Evolutionary conservation across 2,113 vertebrate genomes (phyloP), one percentile per base, ranked within the genome.

Genomic region (Salvelinus sp.): DNA sequence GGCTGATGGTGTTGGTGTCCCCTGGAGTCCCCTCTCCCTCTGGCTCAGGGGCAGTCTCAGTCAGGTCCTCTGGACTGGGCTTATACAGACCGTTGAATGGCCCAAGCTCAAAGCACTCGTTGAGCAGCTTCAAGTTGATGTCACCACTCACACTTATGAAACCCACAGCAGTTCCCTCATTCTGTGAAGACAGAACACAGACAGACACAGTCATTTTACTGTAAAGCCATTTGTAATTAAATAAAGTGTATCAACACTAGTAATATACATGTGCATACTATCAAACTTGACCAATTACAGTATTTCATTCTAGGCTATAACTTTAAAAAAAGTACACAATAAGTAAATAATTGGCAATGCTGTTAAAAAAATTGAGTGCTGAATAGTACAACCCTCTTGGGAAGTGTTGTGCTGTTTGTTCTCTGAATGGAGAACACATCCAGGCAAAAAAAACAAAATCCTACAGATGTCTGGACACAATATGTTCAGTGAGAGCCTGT

Each of bases 81-180:
- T 88, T 87, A 63, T 88, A 92, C 78, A 98, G 91, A 44, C 93
- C 93, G 0, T 94, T 87, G 80, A 96, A 96, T 38, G 91, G 92
- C 0, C 86, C 83, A 9, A 98, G 79, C 27, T 98, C 91, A 83
- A 96, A 98, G 83, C 88, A 92, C 1, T 91, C 72, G 6, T 92
- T 90, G n/a, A 97, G 85, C 63, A 90, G 72, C 16, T 91, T 71
- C 75, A 95, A 0, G 23, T 97, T 89, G 25, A 95, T 89, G 0
- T 91, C 81, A 0, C 91, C 88, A 25, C 90, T 93, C 18, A 96
- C 79, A 0, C 91, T 94, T 90, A 98, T 93, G 85, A 97, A 96
- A 13, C 97, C 96, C 0, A 95, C 94, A 3, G 90, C 88, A 13
- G 22, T 22, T 14, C 89, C 95, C 27, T 86, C 91, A 75, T 85